Conservation (phyloP, 2,113 vertebrate genomes). For the Melanocharis versteri region DNA sequence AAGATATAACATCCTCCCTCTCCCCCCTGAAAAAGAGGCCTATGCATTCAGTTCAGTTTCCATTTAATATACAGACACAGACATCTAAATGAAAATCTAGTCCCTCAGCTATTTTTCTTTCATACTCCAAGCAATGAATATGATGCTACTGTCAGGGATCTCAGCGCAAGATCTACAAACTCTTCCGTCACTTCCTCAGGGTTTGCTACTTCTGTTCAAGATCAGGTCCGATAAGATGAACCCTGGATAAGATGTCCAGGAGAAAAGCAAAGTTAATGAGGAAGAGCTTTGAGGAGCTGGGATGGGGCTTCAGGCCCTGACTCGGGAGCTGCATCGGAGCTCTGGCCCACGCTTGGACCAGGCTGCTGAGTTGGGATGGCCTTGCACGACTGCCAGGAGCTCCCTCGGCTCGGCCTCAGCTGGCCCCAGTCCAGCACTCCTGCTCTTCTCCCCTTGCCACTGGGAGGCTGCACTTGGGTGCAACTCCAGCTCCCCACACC, state of each 20-base stretch:
- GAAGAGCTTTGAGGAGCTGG: background rate
- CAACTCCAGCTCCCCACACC: background rate
- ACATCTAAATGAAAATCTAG: constrained; percentile 65
- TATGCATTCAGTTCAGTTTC: background rate
- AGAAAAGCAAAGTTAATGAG: background rate
- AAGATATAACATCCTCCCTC: background rate
- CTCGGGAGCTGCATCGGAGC: background rate
- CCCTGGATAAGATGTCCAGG: background rate
- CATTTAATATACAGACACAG: background rate
- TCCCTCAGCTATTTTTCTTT: constrained; percentile 19
- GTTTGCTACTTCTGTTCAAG: background rate
- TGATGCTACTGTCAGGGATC: background rate
- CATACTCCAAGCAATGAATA: background rate
- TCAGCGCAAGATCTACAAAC: background rate
- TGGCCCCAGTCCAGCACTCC: too few species aligned
- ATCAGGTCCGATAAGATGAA: background rate
- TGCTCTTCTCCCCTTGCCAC: background rate
- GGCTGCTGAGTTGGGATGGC: background rate
- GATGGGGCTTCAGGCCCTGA: background rate
- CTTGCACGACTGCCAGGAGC: background rate
- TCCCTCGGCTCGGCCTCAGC: background rate
- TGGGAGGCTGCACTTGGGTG: background rate
- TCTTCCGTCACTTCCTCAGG: background rate
- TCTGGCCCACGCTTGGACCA: background rate
- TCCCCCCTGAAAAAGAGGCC: accelerated